A percentile compares a stretch with the other conserved stretches of the same genome.
These are phyloP conservation scores for Drosophila nannoptera DNA, from an alignment of 1,140 invertebrate genomes.

Conservation along the genomic window DNA sequence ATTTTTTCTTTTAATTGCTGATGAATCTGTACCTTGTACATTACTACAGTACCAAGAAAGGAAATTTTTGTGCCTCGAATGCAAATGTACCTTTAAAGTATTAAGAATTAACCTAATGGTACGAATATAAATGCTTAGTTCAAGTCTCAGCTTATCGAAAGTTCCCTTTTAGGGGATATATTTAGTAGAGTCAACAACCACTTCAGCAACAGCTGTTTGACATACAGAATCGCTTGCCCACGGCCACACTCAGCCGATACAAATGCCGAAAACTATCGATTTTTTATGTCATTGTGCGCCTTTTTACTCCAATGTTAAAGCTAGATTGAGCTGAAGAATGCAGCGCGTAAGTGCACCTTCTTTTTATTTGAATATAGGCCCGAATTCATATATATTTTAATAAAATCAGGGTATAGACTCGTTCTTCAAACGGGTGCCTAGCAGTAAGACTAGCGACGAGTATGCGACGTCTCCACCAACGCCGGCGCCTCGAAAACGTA, in stretches of 20 bases:
- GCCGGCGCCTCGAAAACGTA: slow-evolving; percentile 65
- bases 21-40: no score
- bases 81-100: no score
- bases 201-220: background rate
- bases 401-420: slow-evolving; percentile 51
- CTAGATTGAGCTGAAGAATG: slow-evolving; percentile 32
- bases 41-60: no score
- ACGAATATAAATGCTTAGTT: no score
- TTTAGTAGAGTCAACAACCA: background rate
- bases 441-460: slow-evolving; percentile 40
- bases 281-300: slow-evolving; percentile 19
- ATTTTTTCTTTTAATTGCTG: no score
- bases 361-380: background rate
- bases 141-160: no score
- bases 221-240: background rate
- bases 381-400: background rate
- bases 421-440: slow-evolving; percentile 57
- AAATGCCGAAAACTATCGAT: slow-evolving; percentile 12
- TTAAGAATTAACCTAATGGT: no score
- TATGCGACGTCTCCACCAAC: slow-evolving; percentile 33
- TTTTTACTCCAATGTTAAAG: slow-evolving; percentile 24
- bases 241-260: slow-evolving; percentile 13
- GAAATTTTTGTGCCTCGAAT: no score
- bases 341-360: slow-evolving; percentile 47
- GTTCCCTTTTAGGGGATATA: no score